These are phyloP conservation scores for Drosophila dunni DNA, from an alignment of 1,140 invertebrate species.

Conservation along the genomic window DNA sequence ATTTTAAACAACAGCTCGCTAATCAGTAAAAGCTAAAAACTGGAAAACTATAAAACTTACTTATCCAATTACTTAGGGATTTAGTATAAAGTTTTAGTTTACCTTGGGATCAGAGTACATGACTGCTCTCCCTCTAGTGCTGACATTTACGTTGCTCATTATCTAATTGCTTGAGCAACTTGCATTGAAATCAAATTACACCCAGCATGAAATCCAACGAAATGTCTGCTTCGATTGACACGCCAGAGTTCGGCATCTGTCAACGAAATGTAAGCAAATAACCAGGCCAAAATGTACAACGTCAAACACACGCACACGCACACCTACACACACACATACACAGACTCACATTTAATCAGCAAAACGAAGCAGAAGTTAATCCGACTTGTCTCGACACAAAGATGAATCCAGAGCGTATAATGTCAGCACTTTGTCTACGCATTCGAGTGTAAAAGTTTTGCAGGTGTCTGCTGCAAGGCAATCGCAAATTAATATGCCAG, in stretches of 20 bases:
- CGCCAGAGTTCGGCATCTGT: constrained; percentile 29
- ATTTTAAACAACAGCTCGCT: constrained; percentile 57
- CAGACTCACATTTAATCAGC: constrained; percentile 52
- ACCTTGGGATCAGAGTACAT: not conserved
- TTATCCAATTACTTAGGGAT: constrained; percentile 1
- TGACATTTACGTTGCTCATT: constrained; percentile 31
- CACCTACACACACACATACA: constrained; percentile 36
- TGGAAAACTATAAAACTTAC: not conserved
- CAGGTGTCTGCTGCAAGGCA: constrained; percentile 35
- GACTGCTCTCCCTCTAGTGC: not conserved
- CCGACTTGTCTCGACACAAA: not conserved
- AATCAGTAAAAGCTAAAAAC: constrained; percentile 34
- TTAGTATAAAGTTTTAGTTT: not conserved
- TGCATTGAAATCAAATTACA: constrained; percentile 49
- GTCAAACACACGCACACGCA: constrained; percentile 13
- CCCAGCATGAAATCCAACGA: constrained; percentile 33
- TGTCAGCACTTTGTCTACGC: constrained; percentile 32
- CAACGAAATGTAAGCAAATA: constrained; percentile 32
- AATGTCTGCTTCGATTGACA: constrained; percentile 46
- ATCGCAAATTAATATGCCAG: constrained; percentile 45
- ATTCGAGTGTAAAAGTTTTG: constrained; percentile 41
- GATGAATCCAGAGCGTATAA: constrained; percentile 6
- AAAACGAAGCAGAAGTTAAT: constrained; percentile 40
- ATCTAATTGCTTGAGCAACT: constrained; percentile 52
- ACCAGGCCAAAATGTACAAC: constrained; percentile 33